Percentiles rank a stretch among this genome's conserved stretches.
Conservation (phyloP, 2,113 vertebrate genomes). For the Salminus brasiliensis region DNA sequence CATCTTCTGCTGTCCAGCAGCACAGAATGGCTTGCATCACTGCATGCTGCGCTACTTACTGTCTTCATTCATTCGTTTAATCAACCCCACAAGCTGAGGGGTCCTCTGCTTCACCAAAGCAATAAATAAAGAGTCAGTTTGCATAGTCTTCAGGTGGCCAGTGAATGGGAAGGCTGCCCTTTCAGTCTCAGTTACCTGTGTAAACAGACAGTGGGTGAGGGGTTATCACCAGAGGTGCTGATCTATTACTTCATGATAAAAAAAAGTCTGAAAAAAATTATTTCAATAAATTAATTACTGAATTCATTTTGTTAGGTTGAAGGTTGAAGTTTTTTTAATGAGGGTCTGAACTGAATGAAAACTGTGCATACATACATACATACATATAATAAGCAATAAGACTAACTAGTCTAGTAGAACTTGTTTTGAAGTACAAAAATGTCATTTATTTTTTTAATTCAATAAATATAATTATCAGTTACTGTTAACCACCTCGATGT, state of each 20-base stretch:
- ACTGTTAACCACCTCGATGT: neutral
- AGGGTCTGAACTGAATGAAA: too few species aligned
- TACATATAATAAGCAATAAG: too few species aligned
- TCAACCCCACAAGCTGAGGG: neutral
- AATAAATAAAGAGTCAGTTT: conserved; percentile 67
- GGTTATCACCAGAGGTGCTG: too few species aligned
- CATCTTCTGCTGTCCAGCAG: neutral
- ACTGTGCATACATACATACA: too few species aligned
- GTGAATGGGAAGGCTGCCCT: neutral
- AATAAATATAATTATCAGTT: neutral
- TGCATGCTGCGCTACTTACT: neutral
- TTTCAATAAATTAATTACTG: too few species aligned
- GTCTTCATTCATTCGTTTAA: conserved; percentile 9
- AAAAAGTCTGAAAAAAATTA: too few species aligned
- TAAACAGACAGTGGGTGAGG: neutral
- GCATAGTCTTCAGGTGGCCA: conserved; percentile 68
- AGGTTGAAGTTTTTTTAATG: too few species aligned
- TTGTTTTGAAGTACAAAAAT: too few species aligned
- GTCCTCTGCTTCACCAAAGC: neutral
- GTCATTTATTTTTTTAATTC: too few species aligned
- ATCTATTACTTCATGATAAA: too few species aligned
- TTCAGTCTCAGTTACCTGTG: conserved; percentile 66
- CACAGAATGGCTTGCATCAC: neutral
- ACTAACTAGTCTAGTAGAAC: too few species aligned
- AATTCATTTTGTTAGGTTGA: too few species aligned